Conservation (phyloP, 2,888 invertebrate species). For the Girardia tigrina region DNA sequence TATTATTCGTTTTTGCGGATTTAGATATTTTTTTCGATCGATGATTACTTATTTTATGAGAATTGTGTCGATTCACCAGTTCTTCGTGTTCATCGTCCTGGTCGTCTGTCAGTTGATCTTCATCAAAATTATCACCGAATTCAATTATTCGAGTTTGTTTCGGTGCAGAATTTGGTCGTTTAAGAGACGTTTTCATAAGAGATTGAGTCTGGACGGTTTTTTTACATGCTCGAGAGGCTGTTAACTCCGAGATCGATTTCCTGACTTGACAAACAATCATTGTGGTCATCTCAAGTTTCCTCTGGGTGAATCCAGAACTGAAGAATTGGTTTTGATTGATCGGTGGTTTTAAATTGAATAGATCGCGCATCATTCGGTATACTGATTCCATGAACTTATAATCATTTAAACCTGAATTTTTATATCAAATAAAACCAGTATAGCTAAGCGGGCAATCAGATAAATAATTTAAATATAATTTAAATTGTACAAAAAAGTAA, state of each 20-base stretch:
- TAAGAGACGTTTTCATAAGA: background rate
- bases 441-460: no score
- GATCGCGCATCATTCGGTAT: constrained; percentile 26
- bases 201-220: background rate
- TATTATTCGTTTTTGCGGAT: background rate
- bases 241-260: background rate
- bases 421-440: no score
- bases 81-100: no score
- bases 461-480: no score
- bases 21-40: background rate
- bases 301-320: constrained; percentile 24
- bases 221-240: background rate
- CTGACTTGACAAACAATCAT: constrained; percentile 1
- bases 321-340: constrained; percentile 31
- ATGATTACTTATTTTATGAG: background rate
- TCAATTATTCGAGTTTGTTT: background rate
- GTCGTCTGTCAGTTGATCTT: background rate
- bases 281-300: constrained; percentile 26
- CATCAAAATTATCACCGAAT: background rate
- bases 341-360: constrained; percentile 28
- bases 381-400: constrained; percentile 33
- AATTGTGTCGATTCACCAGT: background rate
- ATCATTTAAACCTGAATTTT: constrained; percentile 25
- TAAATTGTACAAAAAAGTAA: no score
- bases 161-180: background rate